Evolutionary conservation across 2,113 vertebrate genomes (phyloP).

Genomic region (Hoplias malabaricus): DNA sequence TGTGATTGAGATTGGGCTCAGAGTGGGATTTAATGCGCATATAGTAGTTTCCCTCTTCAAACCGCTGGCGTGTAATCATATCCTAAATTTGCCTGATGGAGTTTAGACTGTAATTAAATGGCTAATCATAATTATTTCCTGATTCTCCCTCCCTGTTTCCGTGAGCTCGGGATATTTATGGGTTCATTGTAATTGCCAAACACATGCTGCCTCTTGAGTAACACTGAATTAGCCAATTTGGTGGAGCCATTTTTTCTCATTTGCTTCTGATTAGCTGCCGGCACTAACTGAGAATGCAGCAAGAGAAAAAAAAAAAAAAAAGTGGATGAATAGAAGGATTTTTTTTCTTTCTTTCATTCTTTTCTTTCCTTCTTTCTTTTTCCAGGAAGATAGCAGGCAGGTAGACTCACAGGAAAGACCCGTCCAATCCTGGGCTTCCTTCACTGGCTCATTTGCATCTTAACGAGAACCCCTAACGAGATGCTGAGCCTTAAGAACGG

Average conservation of each 20-base stretch:
- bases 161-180: constrained; percentile 68
- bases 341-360: constrained; percentile 4
- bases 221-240: constrained; percentile 68
- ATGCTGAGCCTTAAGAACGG: constrained; percentile 28
- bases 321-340: constrained; percentile 6
- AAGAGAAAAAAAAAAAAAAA: constrained; percentile 33
- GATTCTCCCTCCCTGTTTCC: constrained; percentile 66
- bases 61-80: constrained; percentile 53
- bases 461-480: constrained; percentile 50
- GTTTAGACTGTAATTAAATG: constrained; percentile 71
- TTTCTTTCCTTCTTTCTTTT: background rate
- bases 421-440: background rate
- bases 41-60: constrained; percentile 40
- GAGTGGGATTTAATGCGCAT: constrained; percentile 24
- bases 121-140: constrained; percentile 75
- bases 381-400: constrained; percentile 10
- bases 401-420: constrained; percentile 25
- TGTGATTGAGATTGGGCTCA: constrained; percentile 19
- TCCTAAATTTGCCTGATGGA: constrained; percentile 62
- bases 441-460: constrained; percentile 53
- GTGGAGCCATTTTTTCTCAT: constrained; percentile 60
- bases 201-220: constrained; percentile 62
- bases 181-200: constrained; percentile 72
- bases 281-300: constrained; percentile 56
- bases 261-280: constrained; percentile 66